phyloP scores from a whole-genome alignment of 2,113 vertebrate species.

The Hemibagrus wyckioides region DNA sequence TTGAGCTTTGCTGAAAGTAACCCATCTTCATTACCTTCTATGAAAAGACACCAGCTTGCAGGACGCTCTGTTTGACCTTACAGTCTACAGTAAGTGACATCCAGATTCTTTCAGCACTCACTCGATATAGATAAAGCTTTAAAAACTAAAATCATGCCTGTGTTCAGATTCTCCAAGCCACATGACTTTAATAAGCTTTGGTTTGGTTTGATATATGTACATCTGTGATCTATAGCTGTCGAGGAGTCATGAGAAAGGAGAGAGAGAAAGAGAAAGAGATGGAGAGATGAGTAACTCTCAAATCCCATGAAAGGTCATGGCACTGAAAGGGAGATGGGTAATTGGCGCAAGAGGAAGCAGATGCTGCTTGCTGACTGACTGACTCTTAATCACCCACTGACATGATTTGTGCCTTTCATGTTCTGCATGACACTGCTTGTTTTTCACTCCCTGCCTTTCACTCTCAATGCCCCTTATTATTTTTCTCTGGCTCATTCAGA shows the following conservation, averaged over 20 bases:
- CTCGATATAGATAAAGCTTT: conserved; percentile 43
- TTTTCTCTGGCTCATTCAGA: neutral
- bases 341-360: conserved; percentile 42
- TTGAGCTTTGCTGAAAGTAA: too few relatives aligned
- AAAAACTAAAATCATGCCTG: conserved; percentile 30
- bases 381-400: conserved; percentile 21
- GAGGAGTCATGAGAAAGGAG: neutral
- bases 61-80: neutral
- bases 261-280: neutral
- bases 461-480: conserved; percentile 15
- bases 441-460: conserved; percentile 1
- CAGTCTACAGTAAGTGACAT: neutral
- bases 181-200: neutral
- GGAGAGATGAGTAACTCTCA: conserved; percentile 12
- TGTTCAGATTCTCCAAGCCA: conserved; percentile 28
- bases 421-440: neutral
- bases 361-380: conserved; percentile 30
- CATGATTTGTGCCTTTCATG: conserved; percentile 31
- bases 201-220: neutral
- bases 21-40: neutral
- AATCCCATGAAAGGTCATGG: conserved; percentile 4
- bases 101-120: conserved; percentile 13
- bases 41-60: conserved; percentile 2
- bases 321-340: conserved; percentile 15
- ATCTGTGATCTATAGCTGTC: neutral